These are phyloP conservation scores for Phrynocephalus vlangalii DNA, from an alignment of 2,797 vertebrate species.

Conservation along the genomic window DNA sequence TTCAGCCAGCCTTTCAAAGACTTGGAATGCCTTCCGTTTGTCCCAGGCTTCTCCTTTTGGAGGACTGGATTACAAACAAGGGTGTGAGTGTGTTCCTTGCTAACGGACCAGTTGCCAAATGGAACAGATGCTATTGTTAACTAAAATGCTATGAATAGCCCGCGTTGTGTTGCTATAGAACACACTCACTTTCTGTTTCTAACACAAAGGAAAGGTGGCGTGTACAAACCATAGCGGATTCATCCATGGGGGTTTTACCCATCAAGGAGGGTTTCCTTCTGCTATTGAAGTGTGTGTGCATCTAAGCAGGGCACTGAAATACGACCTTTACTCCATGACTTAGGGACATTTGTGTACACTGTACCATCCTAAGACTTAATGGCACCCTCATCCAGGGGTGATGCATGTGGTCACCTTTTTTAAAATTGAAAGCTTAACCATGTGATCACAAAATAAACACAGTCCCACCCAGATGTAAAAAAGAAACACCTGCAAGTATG, in stretches of 20 bases:
- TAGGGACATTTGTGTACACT: neutral
- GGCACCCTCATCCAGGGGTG: neutral
- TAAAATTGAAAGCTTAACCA: neutral
- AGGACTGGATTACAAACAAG: neutral
- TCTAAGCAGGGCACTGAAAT: neutral
- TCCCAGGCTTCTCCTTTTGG: neutral
- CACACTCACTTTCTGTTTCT: neutral
- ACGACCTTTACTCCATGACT: no score
- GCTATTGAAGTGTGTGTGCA: neutral
- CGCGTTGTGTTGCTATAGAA: neutral
- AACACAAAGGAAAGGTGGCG: neutral
- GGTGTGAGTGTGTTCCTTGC: neutral
- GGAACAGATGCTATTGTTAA: neutral
- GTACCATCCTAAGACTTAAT: neutral
- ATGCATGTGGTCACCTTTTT: neutral
- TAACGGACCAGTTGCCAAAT: neutral
- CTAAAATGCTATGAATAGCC: constrained; percentile 3
- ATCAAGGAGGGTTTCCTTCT: constrained; percentile 9
- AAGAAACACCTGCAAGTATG: neutral
- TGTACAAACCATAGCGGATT: neutral
- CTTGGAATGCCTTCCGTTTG: neutral
- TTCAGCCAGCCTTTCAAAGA: neutral
- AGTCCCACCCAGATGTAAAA: neutral
- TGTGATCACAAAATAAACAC: neutral
- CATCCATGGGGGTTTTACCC: neutral